These are phyloP conservation scores for Rhinopomastus cyanomelas DNA, from an alignment of 2,113 vertebrate genomes.

Conservation along the genomic window DNA sequence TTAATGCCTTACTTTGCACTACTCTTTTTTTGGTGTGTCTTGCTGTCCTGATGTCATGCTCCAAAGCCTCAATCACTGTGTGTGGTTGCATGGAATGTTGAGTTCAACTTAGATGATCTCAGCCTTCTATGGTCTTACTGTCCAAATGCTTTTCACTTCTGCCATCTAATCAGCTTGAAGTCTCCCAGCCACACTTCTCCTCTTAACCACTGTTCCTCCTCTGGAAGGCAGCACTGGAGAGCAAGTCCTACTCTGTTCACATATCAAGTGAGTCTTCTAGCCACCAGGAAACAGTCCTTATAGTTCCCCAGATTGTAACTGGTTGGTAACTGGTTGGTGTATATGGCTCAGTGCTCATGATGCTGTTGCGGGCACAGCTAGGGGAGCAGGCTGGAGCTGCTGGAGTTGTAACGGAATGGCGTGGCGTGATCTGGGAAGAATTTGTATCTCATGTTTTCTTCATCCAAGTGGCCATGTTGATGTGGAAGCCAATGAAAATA, in stretches of 20 bases:
- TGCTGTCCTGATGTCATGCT: neutral
- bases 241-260: neutral
- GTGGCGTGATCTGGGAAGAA: neutral
- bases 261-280: neutral
- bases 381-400: neutral
- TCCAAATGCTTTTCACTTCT: neutral
- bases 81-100: neutral
- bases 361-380: too few relatives aligned
- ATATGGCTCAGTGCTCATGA: rapidly evolving
- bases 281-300: neutral
- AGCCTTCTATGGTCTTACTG: neutral
- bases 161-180: neutral
- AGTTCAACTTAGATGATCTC: neutral
- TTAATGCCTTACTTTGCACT: neutral
- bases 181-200: neutral
- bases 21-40: neutral
- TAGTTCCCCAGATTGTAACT: neutral
- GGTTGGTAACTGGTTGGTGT: neutral
- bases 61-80: neutral
- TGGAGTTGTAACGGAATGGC: neutral
- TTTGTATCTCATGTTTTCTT: neutral
- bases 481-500: neutral
- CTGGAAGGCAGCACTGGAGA: neutral
- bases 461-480: neutral
- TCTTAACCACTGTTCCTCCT: neutral